phyloP scores from a whole-genome alignment of 2,113 vertebrate species.

The Leucoraja erinaceus region DNA sequence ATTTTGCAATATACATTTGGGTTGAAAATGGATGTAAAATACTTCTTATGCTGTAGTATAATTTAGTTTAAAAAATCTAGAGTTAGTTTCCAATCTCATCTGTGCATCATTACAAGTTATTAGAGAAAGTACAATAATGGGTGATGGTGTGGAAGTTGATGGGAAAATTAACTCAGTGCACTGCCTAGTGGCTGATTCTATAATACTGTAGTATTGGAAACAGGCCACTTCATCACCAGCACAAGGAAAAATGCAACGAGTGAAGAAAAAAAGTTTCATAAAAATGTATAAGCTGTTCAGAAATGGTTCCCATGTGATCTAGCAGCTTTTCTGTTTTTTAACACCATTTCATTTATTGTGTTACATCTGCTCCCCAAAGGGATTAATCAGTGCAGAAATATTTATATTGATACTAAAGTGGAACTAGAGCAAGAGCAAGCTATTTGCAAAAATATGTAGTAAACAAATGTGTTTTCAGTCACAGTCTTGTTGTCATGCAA shows the following conservation, averaged over 20 bases:
- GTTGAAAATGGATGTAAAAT: background rate
- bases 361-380: background rate
- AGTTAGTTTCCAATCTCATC: background rate
- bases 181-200: constrained; percentile 29
- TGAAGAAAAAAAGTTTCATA: background rate
- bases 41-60: background rate
- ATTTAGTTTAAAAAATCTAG: background rate
- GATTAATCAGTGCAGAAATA: constrained; percentile 16
- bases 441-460: background rate
- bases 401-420: background rate
- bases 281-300: background rate
- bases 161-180: constrained; percentile 3
- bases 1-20: background rate
- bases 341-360: background rate
- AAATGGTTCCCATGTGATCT: background rate
- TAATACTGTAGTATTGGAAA: background rate
- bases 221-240: too few species aligned
- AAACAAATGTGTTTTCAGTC: background rate
- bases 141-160: background rate
- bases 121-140: background rate
- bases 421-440: background rate
- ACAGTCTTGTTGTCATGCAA: background rate
- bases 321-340: constrained; percentile 26
- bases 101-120: background rate
- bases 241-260: background rate